Percentiles rank a stretch among this genome's conserved stretches.
Evolutionary conservation across 2,113 vertebrate genomes (phyloP).

Genomic region (Otus sunia): DNA sequence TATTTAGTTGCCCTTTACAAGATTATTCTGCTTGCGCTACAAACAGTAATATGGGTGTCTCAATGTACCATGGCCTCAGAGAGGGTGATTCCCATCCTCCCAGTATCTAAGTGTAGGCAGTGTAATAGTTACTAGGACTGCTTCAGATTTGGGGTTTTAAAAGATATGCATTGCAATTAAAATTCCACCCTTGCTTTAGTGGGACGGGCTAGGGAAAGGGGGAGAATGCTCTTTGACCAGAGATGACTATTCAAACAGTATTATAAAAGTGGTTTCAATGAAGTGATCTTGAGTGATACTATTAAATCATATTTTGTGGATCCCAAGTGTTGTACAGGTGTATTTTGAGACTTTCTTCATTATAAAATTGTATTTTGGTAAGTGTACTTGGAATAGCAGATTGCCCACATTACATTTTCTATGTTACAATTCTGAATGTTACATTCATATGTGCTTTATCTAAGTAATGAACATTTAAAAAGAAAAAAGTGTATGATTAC

Average conservation of each 20-base stretch:
- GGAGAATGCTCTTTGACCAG: constrained; percentile 42
- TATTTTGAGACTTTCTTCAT: constrained; percentile 76
- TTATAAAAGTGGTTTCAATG: constrained; percentile 64
- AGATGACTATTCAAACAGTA: constrained; percentile 58
- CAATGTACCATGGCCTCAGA: constrained; percentile 51
- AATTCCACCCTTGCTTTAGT: constrained; percentile 42
- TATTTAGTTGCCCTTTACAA: constrained; percentile 63
- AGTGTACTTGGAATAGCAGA: constrained; percentile 72
- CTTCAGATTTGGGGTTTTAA: constrained; percentile 32
- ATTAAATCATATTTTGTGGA: constrained; percentile 69
- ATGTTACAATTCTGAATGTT: constrained; percentile 70
- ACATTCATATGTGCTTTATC: constrained; percentile 70
- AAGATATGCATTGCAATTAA: background rate
- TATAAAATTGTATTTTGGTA: constrained; percentile 76
- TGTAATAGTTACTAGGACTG: constrained; percentile 38
- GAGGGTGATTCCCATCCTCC: constrained; percentile 19
- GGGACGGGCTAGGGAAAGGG: background rate
- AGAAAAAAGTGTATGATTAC: constrained; percentile 73
- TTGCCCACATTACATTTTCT: constrained; percentile 70
- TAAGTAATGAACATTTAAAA: constrained; percentile 70
- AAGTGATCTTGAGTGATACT: constrained; percentile 65
- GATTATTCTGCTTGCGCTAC: constrained; percentile 58
- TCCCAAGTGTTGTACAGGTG: constrained; percentile 68
- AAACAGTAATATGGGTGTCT: constrained; percentile 54
- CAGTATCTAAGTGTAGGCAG: constrained; percentile 42